These are phyloP conservation scores for Monomorium pharaonis DNA, from an alignment of 1,140 invertebrate genomes.

Conservation along the genomic window DNA sequence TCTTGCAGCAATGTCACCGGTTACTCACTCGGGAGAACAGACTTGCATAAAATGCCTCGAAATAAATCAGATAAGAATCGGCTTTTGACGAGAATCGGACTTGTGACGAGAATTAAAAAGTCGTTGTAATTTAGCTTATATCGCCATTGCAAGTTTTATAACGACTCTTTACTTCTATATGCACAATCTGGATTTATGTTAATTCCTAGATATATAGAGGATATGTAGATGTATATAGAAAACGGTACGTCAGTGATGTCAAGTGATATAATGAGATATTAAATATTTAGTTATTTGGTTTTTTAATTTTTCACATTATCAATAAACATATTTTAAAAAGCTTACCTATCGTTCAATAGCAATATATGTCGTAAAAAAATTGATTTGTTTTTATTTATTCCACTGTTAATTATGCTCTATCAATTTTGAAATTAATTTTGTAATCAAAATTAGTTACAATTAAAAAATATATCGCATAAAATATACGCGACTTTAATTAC, in stretches of 20 bases:
- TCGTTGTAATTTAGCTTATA: neutral
- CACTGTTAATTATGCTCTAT: neutral
- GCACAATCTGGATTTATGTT: neutral
- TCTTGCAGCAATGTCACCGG: slow-evolving; percentile 50
- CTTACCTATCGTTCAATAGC: neutral
- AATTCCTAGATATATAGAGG: no score
- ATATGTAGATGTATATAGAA: neutral
- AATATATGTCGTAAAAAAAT: neutral
- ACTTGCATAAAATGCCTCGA: neutral
- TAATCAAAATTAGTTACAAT: neutral
- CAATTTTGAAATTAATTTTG: neutral
- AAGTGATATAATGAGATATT: neutral
- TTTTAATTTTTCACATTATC: neutral
- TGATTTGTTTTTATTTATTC: neutral
- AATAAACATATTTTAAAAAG: neutral
- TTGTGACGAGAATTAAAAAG: slow-evolving; percentile 9
- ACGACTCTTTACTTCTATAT: neutral
- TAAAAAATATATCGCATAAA: neutral
- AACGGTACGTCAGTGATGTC: no score
- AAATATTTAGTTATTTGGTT: neutral
- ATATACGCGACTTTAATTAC: neutral
- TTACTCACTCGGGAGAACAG: slow-evolving; percentile 14
- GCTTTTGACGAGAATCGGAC: neutral
- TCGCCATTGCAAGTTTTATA: neutral
- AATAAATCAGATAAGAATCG: slow-evolving; percentile 53